Evolutionary conservation across 2,797 vertebrate genomes (phyloP).

Genomic region (Buphagus erythrorhynchus): DNA sequence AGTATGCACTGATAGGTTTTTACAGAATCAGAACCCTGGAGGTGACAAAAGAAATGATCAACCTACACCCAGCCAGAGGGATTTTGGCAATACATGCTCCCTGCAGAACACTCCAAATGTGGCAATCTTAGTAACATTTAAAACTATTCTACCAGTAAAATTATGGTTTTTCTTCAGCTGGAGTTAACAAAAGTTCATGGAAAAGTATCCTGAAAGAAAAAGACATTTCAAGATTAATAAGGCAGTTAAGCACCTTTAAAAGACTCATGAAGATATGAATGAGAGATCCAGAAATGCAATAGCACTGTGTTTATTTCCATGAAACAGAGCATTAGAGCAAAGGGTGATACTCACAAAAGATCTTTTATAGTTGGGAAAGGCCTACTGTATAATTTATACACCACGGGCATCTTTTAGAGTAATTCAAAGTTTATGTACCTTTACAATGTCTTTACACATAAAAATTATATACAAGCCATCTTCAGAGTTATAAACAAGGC

Average conservation of each 20-base stretch:
- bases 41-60: background rate
- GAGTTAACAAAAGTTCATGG: background rate
- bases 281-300: background rate
- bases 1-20: background rate
- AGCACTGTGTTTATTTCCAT: background rate
- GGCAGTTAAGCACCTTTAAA: background rate
- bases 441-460: background rate
- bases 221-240: background rate
- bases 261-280: background rate
- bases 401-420: background rate
- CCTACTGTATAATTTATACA: background rate
- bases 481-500: background rate
- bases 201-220: background rate
- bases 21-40: background rate
- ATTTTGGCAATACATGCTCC: background rate
- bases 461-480: conserved; percentile 5
- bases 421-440: conserved; percentile 21
- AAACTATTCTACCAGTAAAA: background rate
- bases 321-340: background rate
- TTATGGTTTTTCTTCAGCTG: background rate
- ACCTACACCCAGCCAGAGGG: background rate
- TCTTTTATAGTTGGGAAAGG: background rate
- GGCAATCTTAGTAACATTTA: background rate
- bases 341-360: background rate
- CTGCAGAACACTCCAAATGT: background rate